These are phyloP conservation scores for Apteryx owenii DNA, from an alignment of 2,113 vertebrate genomes.

Conservation along the genomic window DNA sequence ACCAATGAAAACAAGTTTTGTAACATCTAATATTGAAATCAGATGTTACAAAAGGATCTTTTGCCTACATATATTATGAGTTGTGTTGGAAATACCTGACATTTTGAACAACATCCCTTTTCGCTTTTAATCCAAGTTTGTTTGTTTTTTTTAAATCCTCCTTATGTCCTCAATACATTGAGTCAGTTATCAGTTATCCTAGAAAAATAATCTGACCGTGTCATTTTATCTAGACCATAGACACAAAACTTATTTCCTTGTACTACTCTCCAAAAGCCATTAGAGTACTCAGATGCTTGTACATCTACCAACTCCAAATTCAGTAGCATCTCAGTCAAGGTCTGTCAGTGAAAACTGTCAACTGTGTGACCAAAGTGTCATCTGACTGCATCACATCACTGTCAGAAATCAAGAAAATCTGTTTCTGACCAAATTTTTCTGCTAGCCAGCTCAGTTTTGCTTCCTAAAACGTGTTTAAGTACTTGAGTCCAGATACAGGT, in stretches of 20 bases:
- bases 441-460: not conserved
- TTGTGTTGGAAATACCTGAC: not conserved
- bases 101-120: not conserved
- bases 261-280: not conserved
- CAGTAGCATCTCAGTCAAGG: not conserved
- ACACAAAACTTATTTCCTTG: not conserved
- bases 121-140: not conserved
- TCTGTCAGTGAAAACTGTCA: not conserved
- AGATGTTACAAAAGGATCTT: rapidly evolving
- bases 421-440: not conserved
- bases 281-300: not conserved
- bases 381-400: not conserved
- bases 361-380: not conserved
- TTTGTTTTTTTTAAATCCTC: not conserved
- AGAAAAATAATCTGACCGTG: not conserved
- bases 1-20: rapidly evolving
- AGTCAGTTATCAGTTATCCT: not conserved
- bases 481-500: not conserved
- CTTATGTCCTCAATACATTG: not conserved
- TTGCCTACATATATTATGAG: not conserved
- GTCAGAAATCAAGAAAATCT: not conserved
- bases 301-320: too few species aligned
- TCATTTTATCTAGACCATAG: not conserved
- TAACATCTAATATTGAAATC: not conserved
- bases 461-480: not conserved